Percentiles rank a stretch among this genome's conserved stretches.
Evolutionary conservation across 2,888 invertebrate species (phyloP).

Genomic region (Cephus runcator): DNA sequence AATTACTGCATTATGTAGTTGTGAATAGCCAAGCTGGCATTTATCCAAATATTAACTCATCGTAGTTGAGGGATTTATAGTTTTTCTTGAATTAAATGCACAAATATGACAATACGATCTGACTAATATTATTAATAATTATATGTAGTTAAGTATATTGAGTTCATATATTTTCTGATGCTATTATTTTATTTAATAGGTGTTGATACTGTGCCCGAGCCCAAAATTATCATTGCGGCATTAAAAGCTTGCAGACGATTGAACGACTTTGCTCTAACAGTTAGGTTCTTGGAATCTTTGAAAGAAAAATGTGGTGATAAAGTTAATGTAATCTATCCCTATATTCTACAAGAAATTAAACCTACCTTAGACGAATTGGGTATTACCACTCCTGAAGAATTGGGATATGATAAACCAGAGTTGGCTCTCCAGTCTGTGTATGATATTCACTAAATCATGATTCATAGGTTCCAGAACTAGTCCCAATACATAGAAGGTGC

Average conservation of each 20-base stretch:
- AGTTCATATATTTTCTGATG: neutral
- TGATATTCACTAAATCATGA: slow-evolving; percentile 69
- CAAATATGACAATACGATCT: neutral
- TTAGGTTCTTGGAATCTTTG: slow-evolving; percentile 92
- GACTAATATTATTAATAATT: neutral
- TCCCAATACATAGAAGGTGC: slow-evolving; percentile 18
- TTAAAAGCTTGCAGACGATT: slow-evolving; percentile 91
- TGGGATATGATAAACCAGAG: slow-evolving; percentile 98
- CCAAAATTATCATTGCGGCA: slow-evolving; percentile 86
- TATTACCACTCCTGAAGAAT: slow-evolving; percentile 91
- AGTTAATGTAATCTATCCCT: slow-evolving; percentile 84
- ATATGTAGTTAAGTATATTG: neutral
- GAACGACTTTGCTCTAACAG: slow-evolving; percentile 93
- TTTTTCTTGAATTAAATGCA: neutral
- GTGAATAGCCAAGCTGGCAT: neutral
- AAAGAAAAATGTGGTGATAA: slow-evolving; percentile 87
- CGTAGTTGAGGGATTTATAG: neutral
- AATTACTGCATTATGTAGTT: neutral
- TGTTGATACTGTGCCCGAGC: slow-evolving; percentile 94
- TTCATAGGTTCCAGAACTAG: slow-evolving; percentile 15
- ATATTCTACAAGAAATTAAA: slow-evolving; percentile 87
- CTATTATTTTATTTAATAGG: slow-evolving; percentile 67
- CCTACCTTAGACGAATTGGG: slow-evolving; percentile 95
- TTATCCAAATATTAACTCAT: neutral
- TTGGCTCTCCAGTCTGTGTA: slow-evolving; percentile 82